These are phyloP conservation scores for Steinernema scapterisci DNA, from an alignment of 2,888 invertebrate genomes.

Conservation along the genomic window DNA sequence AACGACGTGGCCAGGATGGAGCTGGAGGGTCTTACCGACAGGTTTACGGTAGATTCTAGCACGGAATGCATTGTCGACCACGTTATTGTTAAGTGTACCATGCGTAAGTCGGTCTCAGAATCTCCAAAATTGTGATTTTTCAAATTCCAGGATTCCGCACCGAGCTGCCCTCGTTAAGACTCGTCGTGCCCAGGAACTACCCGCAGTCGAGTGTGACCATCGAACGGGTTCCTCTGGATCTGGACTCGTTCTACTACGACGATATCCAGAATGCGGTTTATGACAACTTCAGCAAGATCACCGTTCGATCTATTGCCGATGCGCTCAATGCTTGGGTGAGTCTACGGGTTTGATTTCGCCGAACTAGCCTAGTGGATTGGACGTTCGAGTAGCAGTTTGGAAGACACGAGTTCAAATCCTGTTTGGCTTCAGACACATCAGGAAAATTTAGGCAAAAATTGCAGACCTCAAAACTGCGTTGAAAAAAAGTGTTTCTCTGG, in stretches of 20 bases:
- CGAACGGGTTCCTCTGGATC: slow-evolving; percentile 55
- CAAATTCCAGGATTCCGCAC: slow-evolving; percentile 49
- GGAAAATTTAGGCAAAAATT: too few species aligned
- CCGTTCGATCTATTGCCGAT: slow-evolving; percentile 55
- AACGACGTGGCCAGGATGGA: slow-evolving; percentile 50
- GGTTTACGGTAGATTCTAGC: slow-evolving; percentile 52
- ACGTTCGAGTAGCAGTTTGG: not conserved
- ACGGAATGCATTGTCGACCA: slow-evolving; percentile 45
- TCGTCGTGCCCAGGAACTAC: slow-evolving; percentile 58
- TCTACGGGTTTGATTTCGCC: not conserved
- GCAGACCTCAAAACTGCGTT: too few species aligned
- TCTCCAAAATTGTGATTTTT: not conserved
- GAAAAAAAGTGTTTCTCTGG: too few species aligned
- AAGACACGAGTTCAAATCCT: too few species aligned
- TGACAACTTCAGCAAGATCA: slow-evolving; percentile 54
- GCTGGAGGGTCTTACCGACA: slow-evolving; percentile 44
- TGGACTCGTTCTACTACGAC: slow-evolving; percentile 64
- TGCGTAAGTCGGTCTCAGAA: slow-evolving; percentile 44
- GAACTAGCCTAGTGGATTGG: not conserved
- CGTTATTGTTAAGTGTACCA: slow-evolving; percentile 50
- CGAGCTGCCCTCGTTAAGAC: slow-evolving; percentile 54
- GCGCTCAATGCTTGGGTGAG: slow-evolving; percentile 62
- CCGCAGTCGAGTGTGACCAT: slow-evolving; percentile 53
- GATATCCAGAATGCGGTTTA: slow-evolving; percentile 64
- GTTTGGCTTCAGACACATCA: too few species aligned